Base-by-base conservation (phyloP, 2,888 invertebrate genomes). In the Macrophya annulata region DNA sequence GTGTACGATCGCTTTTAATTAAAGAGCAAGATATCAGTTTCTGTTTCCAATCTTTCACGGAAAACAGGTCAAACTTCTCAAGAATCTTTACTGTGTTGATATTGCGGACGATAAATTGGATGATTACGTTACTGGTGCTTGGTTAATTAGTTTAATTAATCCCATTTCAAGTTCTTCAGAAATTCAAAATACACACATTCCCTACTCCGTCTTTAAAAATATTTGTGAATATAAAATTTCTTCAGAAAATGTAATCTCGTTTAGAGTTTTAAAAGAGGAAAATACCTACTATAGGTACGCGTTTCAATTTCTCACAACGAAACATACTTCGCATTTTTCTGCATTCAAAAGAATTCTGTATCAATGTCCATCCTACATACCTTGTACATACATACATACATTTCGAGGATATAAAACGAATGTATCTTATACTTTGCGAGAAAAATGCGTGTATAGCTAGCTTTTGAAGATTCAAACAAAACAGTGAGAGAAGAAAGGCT, bases 121-220 rank as follows among this genome's bases (percentile, higher is more conserved):
- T 68, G 5, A 68, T 68, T 8, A 6, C 68, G 68, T 31, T 3
- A 31, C 31, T 31, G 31, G 1, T 68, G 31, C 37, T 68, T 17
- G 37, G 25, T 17, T 68, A 68, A 68, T 68, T 37, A 37, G 68
- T 37, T 68, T 68, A 68, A 68, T 68, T 68, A 68, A 37, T 68
- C 4, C 10, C 12, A 10, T 21, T 62, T 0, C 25, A 62, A 25
- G 3, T 31, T 3, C 25, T 62, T 3, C 12, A 12, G 10, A 12
- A 31, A 12, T 25, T 62, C 21, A 4, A 21, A 62, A 62, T 25
- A 62, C 62, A 3, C 25, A 12, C 4, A 62, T 62, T 62, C 4
- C 25, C 12, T 25, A 10, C 25, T 25, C 62, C 62, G 4, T 17
- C 55, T 55, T 55, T 6, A 6, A n/a, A n/a, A 55, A 55, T 55